Evolutionary conservation across 2,797 vertebrate species (phyloP).

Genomic region (Phataginus tetradactyla): DNA sequence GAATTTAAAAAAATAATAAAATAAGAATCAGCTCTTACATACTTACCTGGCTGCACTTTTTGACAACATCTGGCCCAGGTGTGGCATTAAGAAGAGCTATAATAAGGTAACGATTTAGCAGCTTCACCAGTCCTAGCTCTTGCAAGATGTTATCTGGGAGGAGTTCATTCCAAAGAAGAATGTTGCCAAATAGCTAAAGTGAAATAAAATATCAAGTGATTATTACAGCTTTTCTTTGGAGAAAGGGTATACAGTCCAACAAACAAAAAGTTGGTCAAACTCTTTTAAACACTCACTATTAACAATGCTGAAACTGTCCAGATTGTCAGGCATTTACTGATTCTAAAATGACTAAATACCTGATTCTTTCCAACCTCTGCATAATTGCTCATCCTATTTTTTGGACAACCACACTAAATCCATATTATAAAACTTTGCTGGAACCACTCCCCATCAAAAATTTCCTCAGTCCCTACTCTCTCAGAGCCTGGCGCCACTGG

Average conservation of each 20-base stretch:
- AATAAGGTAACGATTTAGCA: slow-evolving; percentile 94
- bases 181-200: slow-evolving; percentile 91
- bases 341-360: background rate
- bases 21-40: background rate
- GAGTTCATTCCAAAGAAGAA: slow-evolving; percentile 92
- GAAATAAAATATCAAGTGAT: slow-evolving; percentile 56
- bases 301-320: background rate
- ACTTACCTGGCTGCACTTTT: slow-evolving; percentile 91
- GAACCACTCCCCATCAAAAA: background rate
- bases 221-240: background rate
- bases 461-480: background rate
- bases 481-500: background rate
- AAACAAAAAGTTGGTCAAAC: background rate
- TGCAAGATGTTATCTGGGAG: slow-evolving; percentile 88
- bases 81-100: slow-evolving; percentile 89
- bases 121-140: slow-evolving; percentile 92
- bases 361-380: background rate
- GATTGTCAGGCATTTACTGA: too few relatives aligned
- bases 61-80: slow-evolving; percentile 74
- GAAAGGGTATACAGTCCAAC: background rate
- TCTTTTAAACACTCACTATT: background rate
- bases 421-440: background rate
- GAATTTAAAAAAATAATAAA: background rate
- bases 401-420: background rate
- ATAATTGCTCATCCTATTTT: background rate